A percentile compares a stretch with the other conserved stretches of the same genome.
phyloP scores from a whole-genome alignment of 2,888 invertebrate species.

The Stenotaenia linearis region DNA sequence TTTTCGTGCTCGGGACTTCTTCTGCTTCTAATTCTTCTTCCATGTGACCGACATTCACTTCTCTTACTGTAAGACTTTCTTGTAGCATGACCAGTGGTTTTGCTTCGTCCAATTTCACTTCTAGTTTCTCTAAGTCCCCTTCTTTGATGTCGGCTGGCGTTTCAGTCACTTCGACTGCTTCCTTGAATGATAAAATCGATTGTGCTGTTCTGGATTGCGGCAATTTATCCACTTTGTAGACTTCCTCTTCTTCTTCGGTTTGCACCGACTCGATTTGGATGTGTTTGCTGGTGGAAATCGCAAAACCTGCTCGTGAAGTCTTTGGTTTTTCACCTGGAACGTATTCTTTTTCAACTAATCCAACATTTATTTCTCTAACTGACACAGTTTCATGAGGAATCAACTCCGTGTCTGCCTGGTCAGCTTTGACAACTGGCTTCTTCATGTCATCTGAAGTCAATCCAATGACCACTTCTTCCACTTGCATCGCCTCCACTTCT shows the following conservation, averaged over 20 bases:
- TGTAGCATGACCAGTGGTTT: constrained; percentile 31
- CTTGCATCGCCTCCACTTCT: constrained; percentile 35
- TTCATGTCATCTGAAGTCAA: constrained; percentile 30
- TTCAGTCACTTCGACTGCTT: constrained; percentile 46
- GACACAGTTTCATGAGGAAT: constrained; percentile 30
- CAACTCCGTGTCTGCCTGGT: constrained; percentile 5
- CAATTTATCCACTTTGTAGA: constrained; percentile 3
- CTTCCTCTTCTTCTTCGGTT: constrained; percentile 31
- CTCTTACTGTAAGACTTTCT: constrained; percentile 35
- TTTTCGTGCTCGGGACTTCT: constrained; percentile 17
- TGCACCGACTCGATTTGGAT: constrained; percentile 28
- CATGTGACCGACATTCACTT: constrained; percentile 35
- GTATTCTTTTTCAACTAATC: constrained; percentile 29
- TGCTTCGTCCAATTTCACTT: constrained; percentile 29
- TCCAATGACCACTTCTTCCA: constrained; percentile 36
- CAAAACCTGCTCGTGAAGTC: constrained; percentile 21
- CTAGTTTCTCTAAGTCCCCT: constrained; percentile 32
- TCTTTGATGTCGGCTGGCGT: constrained; percentile 41
- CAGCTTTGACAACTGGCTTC: not conserved
- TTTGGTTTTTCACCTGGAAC: constrained; percentile 27
- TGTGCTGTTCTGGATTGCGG: constrained; percentile 49
- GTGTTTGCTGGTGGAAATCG: not conserved
- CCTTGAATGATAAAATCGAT: constrained; percentile 46
- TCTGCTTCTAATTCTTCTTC: constrained; percentile 34
- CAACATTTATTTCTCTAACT: constrained; percentile 13